Evolutionary conservation across 1,140 invertebrate genomes (phyloP), one percentile per base, ranked within the genome.

Genomic region (Drosophila rhopaloa): DNA sequence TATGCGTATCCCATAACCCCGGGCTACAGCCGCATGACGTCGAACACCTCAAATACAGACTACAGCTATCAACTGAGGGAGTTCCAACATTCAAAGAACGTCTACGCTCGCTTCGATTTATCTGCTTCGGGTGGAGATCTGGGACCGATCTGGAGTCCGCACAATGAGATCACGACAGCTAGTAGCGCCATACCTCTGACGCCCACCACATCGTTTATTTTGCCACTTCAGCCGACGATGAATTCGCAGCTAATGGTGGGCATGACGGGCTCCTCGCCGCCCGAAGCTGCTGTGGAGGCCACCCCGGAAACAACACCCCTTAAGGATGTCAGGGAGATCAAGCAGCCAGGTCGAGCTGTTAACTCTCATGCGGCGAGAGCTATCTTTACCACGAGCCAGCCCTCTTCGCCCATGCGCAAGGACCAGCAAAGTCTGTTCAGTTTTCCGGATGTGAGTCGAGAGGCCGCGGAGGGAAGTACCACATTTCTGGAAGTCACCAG

Each of bases 231-330:
- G 68, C 41, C 92, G 79, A 58, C 76, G 46, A 67, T 61, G 37
- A 73, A 63, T 41, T 72, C 60, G 24, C 80, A 78, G 58, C 48
- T 89, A 35, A 41, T 84, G 24, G 43, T 84, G 10, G 81, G 85
- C 24, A 71, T 88, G n/a, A 91, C 84, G 7, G 91, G 91, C 10
- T 91, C 89, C 10, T 92, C 91, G 24, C 91, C 91, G n/a, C 91
- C 96, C 1, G 96, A 97, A 93, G 96, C 96, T 10, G 97, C 96
- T 38, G 95, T 97, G 32, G 97, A 97, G 93, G 97, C 97, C 6
- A 97, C 97, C 8, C 97, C 97, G 4, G 97, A 97, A 94, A 97
- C 96, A 29, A 97, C 97, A 32, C 96, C 97, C 1, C 94, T 97
- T 0, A 96, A 96, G 90, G 96, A 94, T 80, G 29, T 89, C 83